Percentiles rank a stretch among this genome's conserved stretches.
These are phyloP conservation scores for Dasysyrphus albostriatus DNA, from an alignment of 2,888 invertebrate species.

Conservation along the genomic window DNA sequence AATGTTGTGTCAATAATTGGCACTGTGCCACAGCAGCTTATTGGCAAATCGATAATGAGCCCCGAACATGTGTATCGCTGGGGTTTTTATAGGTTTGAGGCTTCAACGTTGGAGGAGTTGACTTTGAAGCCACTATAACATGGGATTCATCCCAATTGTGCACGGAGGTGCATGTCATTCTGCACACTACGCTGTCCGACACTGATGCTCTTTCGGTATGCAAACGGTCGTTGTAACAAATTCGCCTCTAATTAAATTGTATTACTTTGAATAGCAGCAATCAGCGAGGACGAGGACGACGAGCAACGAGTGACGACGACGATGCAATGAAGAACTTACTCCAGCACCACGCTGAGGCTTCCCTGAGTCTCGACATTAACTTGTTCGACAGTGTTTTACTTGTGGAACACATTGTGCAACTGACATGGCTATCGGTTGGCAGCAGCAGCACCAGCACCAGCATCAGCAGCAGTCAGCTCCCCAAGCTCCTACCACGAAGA, in stretches of 20 bases:
- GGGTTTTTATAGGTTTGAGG: slow-evolving; percentile 53
- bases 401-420: slow-evolving; percentile 63
- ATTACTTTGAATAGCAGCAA: slow-evolving; percentile 74
- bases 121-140: slow-evolving; percentile 55
- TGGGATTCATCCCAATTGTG: slow-evolving; percentile 69
- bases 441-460: slow-evolving; percentile 20
- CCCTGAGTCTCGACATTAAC: slow-evolving; percentile 27
- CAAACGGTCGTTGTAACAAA: slow-evolving; percentile 72
- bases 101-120: slow-evolving; percentile 35
- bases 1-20: slow-evolving; percentile 74
- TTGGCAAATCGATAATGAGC: slow-evolving; percentile 73
- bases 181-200: slow-evolving; percentile 18
- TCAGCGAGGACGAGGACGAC: slow-evolving; percentile 39
- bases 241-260: slow-evolving; percentile 75
- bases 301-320: background rate
- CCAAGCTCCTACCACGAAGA: slow-evolving; percentile 50
- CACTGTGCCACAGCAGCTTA: slow-evolving; percentile 61
- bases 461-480: slow-evolving; percentile 9
- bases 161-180: slow-evolving; percentile 68
- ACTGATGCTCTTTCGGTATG: slow-evolving; percentile 57
- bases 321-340: too few species aligned
- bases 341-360: background rate
- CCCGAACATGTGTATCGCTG: slow-evolving; percentile 69
- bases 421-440: slow-evolving; percentile 57
- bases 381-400: slow-evolving; percentile 62